Evolutionary conservation across 1,140 invertebrate species (phyloP).

Genomic region (Diploscapter pachys): DNA sequence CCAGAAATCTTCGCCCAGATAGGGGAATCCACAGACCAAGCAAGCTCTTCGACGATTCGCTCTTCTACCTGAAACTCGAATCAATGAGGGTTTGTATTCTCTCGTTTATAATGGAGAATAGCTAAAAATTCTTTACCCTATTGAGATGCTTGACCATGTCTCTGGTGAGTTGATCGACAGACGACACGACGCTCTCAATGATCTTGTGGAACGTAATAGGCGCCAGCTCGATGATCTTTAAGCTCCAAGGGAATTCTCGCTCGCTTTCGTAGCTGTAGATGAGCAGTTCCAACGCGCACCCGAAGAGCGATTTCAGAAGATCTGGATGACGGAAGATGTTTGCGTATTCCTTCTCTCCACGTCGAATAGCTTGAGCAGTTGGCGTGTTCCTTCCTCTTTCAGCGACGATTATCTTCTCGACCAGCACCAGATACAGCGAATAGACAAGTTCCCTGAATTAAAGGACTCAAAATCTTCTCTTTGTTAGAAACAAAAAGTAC

Average conservation of each 20-base stretch:
- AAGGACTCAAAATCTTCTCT: too few species aligned
- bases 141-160: slow-evolving; percentile 94
- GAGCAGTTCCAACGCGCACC: slow-evolving; percentile 45
- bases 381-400: too few species aligned
- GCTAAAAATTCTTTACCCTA: slow-evolving; percentile 64
- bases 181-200: slow-evolving; percentile 86
- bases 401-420: too few species aligned
- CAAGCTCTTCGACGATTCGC: slow-evolving; percentile 84
- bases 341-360: slow-evolving; percentile 5
- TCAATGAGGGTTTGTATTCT: background rate
- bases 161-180: slow-evolving; percentile 80
- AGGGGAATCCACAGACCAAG: slow-evolving; percentile 81
- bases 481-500: too few species aligned
- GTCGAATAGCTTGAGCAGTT: too few species aligned
- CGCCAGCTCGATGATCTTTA: slow-evolving; percentile 71
- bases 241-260: slow-evolving; percentile 46
- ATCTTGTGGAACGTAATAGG: slow-evolving; percentile 92
- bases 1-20: slow-evolving; percentile 70
- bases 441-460: too few species aligned
- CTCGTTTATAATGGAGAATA: too few species aligned
- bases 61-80: slow-evolving; percentile 76
- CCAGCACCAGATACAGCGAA: too few species aligned
- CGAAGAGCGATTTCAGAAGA: slow-evolving; percentile 45
- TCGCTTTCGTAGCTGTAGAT: slow-evolving; percentile 44
- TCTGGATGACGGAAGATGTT: slow-evolving; percentile 37